phyloP scores from a whole-genome alignment of 2,797 vertebrate species.

The Anisognathus igniventris region DNA sequence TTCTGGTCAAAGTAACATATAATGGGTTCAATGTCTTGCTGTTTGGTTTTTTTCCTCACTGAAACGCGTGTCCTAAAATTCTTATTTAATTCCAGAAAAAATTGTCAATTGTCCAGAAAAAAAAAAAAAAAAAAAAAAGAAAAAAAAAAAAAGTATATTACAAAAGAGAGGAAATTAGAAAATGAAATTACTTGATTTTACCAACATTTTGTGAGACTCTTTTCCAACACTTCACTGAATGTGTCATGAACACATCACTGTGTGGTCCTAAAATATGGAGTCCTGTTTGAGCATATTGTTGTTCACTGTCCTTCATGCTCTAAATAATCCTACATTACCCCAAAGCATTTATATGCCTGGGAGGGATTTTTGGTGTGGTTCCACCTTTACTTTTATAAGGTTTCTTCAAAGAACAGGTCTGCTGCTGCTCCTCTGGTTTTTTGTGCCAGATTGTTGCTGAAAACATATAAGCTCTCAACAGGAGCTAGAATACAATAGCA shows the following conservation, averaged over 20 bases:
- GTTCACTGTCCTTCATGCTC: not conserved
- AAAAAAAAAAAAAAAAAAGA: not conserved
- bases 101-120: not conserved
- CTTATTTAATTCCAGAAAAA: not conserved
- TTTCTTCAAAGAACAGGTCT: not conserved
- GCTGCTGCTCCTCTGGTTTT: not conserved
- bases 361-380: not conserved
- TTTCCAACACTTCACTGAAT: not conserved
- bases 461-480: not conserved
- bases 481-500: not conserved
- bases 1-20: not conserved
- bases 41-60: not conserved
- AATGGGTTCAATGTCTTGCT: not conserved
- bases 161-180: not conserved
- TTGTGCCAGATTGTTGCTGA: not conserved
- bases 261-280: not conserved
- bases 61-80: not conserved
- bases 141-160: not conserved
- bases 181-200: not conserved
- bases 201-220: not conserved
- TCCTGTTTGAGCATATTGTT: not conserved
- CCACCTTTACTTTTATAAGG: not conserved
- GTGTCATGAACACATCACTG: not conserved
- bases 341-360: not conserved
- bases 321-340: not conserved